Evolutionary conservation across 2,797 vertebrate genomes (phyloP).

Genomic region (Dromococcyx pavoninus): DNA sequence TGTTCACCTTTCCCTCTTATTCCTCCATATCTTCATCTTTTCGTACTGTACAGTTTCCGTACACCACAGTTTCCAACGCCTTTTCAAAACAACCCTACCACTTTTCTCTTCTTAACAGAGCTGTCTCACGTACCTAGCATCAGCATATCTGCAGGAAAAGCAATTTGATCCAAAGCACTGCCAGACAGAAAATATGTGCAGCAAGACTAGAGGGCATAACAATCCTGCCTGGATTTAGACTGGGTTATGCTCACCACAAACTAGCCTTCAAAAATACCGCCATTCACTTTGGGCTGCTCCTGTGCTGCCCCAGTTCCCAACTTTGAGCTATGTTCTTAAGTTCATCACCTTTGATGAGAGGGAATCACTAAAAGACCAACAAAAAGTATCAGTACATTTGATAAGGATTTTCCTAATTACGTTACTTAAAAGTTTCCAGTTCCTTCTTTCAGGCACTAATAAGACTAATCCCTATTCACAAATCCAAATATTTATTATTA

Average conservation of each 20-base stretch:
- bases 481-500: neutral
- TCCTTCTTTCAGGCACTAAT: neutral
- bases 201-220: neutral
- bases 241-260: neutral
- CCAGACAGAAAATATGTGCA: fast-evolving
- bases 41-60: neutral
- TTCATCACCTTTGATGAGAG: neutral
- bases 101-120: neutral
- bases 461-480: neutral
- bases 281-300: neutral
- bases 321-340: neutral
- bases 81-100: neutral
- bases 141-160: neutral
- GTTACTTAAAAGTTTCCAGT: neutral
- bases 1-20: neutral
- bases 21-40: neutral
- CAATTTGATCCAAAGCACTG: neutral
- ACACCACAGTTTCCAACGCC: neutral
- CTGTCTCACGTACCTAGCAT: neutral
- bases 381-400: neutral
- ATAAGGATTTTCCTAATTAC: neutral
- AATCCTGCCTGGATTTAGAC: neutral
- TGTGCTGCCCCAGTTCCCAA: neutral
- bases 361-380: neutral
- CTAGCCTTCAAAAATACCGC: neutral